Evolutionary conservation across 2,113 vertebrate genomes (phyloP).

Genomic region (Bos indicus): DNA sequence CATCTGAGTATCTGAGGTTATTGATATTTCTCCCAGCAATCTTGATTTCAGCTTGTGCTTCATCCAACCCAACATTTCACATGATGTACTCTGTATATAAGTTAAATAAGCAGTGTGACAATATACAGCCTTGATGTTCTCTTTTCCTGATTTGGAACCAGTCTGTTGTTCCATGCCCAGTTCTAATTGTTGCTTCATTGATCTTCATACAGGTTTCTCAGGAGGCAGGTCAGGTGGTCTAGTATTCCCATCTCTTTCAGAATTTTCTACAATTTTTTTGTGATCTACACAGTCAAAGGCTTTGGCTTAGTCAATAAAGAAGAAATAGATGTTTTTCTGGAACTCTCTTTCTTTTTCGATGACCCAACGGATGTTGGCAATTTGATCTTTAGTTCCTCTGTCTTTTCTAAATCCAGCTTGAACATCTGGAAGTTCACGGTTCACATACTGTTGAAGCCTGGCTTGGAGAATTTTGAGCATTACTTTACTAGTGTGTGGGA

Average conservation of each 20-base stretch:
- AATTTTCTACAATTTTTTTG: neutral
- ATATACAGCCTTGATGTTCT: neutral
- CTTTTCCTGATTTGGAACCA: neutral
- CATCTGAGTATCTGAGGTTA: neutral
- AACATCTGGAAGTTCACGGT: neutral
- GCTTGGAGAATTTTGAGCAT: neutral
- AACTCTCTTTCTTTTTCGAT: neutral
- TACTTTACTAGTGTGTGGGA: neutral
- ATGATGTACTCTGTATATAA: neutral
- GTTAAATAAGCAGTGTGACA: neutral
- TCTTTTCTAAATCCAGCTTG: neutral
- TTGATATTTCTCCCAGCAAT: neutral
- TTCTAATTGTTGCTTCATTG: neutral
- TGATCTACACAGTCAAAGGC: neutral
- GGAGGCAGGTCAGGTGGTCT: neutral
- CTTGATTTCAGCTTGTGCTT: neutral
- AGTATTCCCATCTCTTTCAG: neutral
- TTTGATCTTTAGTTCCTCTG: neutral
- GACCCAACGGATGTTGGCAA: neutral
- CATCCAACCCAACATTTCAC: accelerated
- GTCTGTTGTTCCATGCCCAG: neutral
- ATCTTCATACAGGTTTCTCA: neutral
- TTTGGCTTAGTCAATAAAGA: neutral
- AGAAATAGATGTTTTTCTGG: neutral
- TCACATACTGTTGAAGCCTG: neutral